Evolutionary conservation across 2,797 vertebrate species (phyloP).

Genomic region (Lindbergichthys nudifrons): DNA sequence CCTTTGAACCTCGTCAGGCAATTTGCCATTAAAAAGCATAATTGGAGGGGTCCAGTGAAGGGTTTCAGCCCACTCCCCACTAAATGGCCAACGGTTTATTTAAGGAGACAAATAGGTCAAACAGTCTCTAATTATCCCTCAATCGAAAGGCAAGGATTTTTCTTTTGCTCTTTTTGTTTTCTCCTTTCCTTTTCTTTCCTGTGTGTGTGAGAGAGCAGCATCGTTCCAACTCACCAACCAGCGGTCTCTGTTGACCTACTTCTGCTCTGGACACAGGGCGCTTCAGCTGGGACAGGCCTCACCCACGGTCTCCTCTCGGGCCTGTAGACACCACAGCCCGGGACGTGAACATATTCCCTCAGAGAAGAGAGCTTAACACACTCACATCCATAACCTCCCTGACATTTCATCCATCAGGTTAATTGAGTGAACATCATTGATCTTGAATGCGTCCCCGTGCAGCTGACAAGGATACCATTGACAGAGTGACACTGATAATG

Average conservation of each 20-base stretch:
- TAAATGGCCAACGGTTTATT: constrained; percentile 72
- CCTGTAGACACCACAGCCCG: constrained; percentile 50
- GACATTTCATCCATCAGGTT: constrained; percentile 71
- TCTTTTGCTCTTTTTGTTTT: constrained; percentile 54
- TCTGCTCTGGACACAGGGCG: constrained; percentile 76
- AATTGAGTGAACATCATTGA: constrained; percentile 75
- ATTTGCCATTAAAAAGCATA: constrained; percentile 57
- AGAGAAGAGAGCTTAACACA: neutral
- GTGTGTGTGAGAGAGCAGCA: constrained; percentile 71
- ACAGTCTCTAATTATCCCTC: constrained; percentile 78
- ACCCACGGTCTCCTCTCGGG: constrained; percentile 63
- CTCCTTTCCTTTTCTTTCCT: constrained; percentile 59
- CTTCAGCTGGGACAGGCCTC: constrained; percentile 70
- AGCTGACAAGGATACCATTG: constrained; percentile 65
- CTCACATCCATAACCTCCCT: constrained; percentile 56
- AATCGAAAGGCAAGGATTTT: constrained; percentile 70
- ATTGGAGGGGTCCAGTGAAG: constrained; percentile 51
- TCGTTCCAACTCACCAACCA: constrained; percentile 81
- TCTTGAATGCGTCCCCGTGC: constrained; percentile 47
- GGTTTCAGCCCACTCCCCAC: constrained; percentile 53
- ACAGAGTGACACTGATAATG: constrained; percentile 59
- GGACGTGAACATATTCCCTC: constrained; percentile 49
- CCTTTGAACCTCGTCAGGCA: constrained; percentile 48
- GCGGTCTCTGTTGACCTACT: constrained; percentile 81
- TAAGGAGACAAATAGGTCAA: constrained; percentile 79